These are phyloP conservation scores for Anarsia innoxiella DNA, from an alignment of 2,888 invertebrate genomes.

Conservation along the genomic window DNA sequence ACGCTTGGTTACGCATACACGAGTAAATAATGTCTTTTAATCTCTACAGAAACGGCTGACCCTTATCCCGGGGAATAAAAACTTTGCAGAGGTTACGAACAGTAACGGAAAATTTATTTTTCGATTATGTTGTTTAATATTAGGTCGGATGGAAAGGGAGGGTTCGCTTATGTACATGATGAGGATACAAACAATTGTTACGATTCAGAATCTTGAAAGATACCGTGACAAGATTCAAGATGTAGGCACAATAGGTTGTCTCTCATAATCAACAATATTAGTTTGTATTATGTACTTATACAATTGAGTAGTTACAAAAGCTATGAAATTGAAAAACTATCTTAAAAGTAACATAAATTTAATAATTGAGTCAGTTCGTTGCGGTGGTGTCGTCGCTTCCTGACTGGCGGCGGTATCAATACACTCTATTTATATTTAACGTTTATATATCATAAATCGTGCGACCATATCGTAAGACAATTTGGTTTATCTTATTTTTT, in stretches of 20 bases:
- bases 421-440: slow-evolving; percentile 1
- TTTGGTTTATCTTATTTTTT: slow-evolving; percentile 68
- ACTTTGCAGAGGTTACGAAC: slow-evolving; percentile 47
- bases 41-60: slow-evolving; percentile 52
- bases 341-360: too few species aligned
- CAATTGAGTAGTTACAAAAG: too few species aligned
- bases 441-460: slow-evolving; percentile 42
- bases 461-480: slow-evolving; percentile 54
- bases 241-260: too few species aligned
- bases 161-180: slow-evolving; percentile 24
- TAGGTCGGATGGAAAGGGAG: slow-evolving; percentile 31
- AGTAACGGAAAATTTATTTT: slow-evolving; percentile 53
- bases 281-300: too few species aligned
- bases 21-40: slow-evolving; percentile 69
- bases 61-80: slow-evolving; percentile 53
- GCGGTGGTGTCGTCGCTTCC: too few species aligned
- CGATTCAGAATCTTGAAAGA: too few species aligned
- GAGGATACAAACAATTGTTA: slow-evolving; percentile 29
- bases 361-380: too few species aligned
- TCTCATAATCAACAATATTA: too few species aligned
- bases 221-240: too few species aligned
- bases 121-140: slow-evolving; percentile 53
- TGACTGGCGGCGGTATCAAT: too few species aligned
- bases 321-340: too few species aligned
- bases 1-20: slow-evolving; percentile 50